These are phyloP conservation scores for Notothenia coriiceps DNA, from an alignment of 2,113 vertebrate genomes.

Conservation along the genomic window DNA sequence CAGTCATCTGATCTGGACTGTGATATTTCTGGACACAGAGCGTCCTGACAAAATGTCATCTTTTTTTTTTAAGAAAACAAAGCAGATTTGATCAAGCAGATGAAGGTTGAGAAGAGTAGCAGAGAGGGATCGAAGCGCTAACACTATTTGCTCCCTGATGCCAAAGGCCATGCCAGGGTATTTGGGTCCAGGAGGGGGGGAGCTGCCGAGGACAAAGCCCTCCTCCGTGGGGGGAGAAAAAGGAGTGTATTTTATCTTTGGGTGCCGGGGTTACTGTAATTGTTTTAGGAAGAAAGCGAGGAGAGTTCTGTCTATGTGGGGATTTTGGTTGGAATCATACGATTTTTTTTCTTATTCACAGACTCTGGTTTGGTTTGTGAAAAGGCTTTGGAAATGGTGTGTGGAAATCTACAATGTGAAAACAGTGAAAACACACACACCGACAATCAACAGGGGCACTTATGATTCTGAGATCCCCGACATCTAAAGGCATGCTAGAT, in stretches of 20 bases:
- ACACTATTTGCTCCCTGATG: constrained; percentile 69
- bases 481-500: constrained; percentile 81
- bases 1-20: constrained; percentile 61
- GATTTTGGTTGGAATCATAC: constrained; percentile 43
- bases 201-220: constrained; percentile 78
- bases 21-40: constrained; percentile 39
- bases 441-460: constrained; percentile 66
- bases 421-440: constrained; percentile 55
- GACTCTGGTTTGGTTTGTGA: constrained; percentile 56
- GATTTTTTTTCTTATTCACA: constrained; percentile 22
- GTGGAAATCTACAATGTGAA: constrained; percentile 66
- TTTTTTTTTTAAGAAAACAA: constrained; percentile 46
- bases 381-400: constrained; percentile 52
- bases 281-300: constrained; percentile 26
- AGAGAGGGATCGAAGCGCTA: constrained; percentile 27
- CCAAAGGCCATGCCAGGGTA: constrained; percentile 70
- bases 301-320: constrained; percentile 4
- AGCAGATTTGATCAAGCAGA: constrained; percentile 61
- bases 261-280: constrained; percentile 42
- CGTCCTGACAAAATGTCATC: constrained; percentile 50
- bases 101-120: constrained; percentile 8
- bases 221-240: constrained; percentile 44
- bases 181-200: constrained; percentile 67
- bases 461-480: constrained; percentile 69
- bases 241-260: constrained; percentile 36